Evolutionary conservation across 2,888 invertebrate species (phyloP), one percentile per base, ranked within the genome.

Genomic region (Mesorhabditis spiculigera): DNA sequence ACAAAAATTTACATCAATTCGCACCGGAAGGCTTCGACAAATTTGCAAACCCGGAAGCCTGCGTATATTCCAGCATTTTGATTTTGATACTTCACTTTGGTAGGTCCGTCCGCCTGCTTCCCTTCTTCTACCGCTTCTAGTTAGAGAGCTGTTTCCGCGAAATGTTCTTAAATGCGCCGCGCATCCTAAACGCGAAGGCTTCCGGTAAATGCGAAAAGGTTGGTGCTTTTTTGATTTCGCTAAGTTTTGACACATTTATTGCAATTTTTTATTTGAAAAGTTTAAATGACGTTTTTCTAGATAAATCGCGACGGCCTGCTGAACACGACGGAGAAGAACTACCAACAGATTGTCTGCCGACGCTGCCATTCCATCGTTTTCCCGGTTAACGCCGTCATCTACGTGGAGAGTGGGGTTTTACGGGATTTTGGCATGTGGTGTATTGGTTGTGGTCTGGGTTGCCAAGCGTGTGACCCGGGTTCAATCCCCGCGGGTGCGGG

Each of bases 331-430:
- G 78, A 77, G 69, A 76, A 73, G 44, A 82, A 82, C 69, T 69
- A 73, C 62, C 68, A 76, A 68, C 74, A 77, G 67, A 75, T 82
- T 63, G 78, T 81, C 41, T 82, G 82, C 63, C 75, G 80, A 42
- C 75, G 82, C 65, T 82, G 82, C 68, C 73, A 71, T 28, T 79
- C 78, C 28, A 66, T 81, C 65, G 75, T 82, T 63, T 82, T 82
- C 69, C 76, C 80, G n/a, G 73, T 75, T 43, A 78, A 80, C 68
- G 71, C 71, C 43, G 80, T 81, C 45, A 77, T 75, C 68, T 72
- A 71, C 58, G 75, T 81, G 6, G 76, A 79, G n/a, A 74, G 78
- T 76, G 8, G 8, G 58, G 8, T 50, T 50, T 50, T 50, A n/a
- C n/a, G 58, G 28, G 28, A 43, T 13, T 16, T 4, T 67, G 63